Conservation (phyloP, 2,888 invertebrate species). For the Ceratothoa steindachneri region DNA sequence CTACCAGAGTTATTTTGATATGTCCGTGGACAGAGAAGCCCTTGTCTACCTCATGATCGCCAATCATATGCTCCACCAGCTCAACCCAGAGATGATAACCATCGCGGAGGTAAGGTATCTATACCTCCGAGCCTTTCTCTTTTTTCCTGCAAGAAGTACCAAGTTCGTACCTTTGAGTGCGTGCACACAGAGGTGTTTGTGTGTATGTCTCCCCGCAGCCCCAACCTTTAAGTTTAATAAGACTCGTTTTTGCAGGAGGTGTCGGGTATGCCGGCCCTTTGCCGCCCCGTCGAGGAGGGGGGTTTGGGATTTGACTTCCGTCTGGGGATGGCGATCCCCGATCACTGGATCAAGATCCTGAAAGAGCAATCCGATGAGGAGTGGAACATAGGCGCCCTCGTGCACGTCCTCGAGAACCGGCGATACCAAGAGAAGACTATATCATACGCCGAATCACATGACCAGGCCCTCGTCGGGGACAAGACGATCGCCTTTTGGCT, state of each 20-base stretch:
- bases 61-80: slow-evolving; percentile 78
- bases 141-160: neutral
- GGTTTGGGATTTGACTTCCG: slow-evolving; percentile 95
- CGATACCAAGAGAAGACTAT: slow-evolving; percentile 95
- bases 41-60: slow-evolving; percentile 89
- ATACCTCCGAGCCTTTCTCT: neutral
- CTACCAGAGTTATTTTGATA: slow-evolving; percentile 94
- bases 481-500: slow-evolving; percentile 99
- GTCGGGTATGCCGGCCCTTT: slow-evolving; percentile 96
- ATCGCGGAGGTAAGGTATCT: slow-evolving; percentile 78
- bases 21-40: slow-evolving; percentile 94
- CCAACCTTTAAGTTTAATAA: neutral
- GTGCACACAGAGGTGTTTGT: neutral
- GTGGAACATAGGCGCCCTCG: slow-evolving; percentile 87
- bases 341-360: slow-evolving; percentile 93
- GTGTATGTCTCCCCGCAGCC: neutral
- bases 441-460: slow-evolving; percentile 96
- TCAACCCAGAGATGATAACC: slow-evolving; percentile 76
- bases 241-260: slow-evolving; percentile 67
- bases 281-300: slow-evolving; percentile 88
- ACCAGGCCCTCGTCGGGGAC: slow-evolving; percentile 96
- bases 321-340: slow-evolving; percentile 98
- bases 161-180: neutral
- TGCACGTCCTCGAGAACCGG: slow-evolving; percentile 87
- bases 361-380: slow-evolving; percentile 76